Base-by-base conservation (phyloP, 2,888 invertebrate genomes). In the Ommatoiulus sabulosus region DNA sequence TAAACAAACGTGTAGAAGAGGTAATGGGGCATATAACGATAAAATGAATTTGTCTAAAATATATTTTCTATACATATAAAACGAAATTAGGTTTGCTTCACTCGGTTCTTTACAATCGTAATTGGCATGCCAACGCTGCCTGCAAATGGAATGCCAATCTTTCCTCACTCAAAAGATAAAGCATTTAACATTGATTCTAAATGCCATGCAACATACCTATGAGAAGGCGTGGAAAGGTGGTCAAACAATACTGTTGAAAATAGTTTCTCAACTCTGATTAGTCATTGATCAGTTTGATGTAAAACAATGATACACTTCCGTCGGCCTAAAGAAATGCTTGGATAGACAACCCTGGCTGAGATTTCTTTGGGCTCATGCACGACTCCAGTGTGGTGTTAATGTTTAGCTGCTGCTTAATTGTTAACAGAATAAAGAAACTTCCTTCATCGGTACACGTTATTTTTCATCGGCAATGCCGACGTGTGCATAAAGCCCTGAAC, bases 131-230 rank as follows among this genome's bases (percentile, higher is more conserved):
- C 63, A 63, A 17, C 20, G 15, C 5, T 63, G n/a, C 63, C 63
- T 63, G 46, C 20, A n/a, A 63, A 6, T 63, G 63, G 63, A 63
- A 63, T 63, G 63, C 63, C 63, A 63, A 63, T 63, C n/a, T 63
- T 3, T 63, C 7, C n/a, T 63, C 3, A 3, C 3, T 12, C 12
- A 46, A 46, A 46, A 10, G 46, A 7, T 10, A 10, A 12, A 3
- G 46, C 7, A 46, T 10, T 46, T 46, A 10, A 12, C 46, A 46
- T 46, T 46, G 46, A 1, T 12, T 46, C 0, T 12, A 46, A 35
- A 35, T 35, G 35, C 35, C 35, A 2, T 35, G 35, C 35, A 35
- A 35, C 35, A 35, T 35, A 35, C 35, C 35, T 35, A 35, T 35
- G 35, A 35, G 35, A 35, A 35, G 35, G 35, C 2, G 35, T 35